A percentile compares a stretch with the other conserved stretches of the same genome.
These are phyloP conservation scores for Rhabdornis inornatus DNA, from an alignment of 2,113 vertebrate species.

Conservation along the genomic window DNA sequence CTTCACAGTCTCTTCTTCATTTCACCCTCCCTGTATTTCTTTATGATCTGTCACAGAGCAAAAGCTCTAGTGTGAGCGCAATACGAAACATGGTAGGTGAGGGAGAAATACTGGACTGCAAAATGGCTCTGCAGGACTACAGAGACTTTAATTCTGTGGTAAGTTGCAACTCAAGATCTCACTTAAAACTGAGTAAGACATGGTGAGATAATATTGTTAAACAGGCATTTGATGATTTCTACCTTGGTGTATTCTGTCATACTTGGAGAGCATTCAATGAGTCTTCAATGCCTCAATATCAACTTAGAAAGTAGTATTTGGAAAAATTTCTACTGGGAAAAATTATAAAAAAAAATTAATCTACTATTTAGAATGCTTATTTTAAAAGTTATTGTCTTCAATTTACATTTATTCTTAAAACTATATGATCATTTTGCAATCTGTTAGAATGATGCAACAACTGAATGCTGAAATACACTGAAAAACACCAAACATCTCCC, in stretches of 20 bases:
- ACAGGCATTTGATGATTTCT: background rate
- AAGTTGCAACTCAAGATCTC: constrained; percentile 32
- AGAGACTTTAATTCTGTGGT: constrained; percentile 76
- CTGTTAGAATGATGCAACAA: background rate
- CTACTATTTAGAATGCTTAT: background rate
- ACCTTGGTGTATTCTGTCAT: background rate
- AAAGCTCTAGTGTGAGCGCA: constrained; percentile 2
- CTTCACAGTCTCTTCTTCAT: background rate
- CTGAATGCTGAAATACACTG: background rate
- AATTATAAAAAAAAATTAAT: background rate
- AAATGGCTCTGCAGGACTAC: constrained; percentile 79
- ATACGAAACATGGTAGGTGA: background rate
- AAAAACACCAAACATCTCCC: background rate
- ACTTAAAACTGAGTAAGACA: background rate
- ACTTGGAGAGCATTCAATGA: too few relatives aligned
- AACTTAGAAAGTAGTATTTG: background rate
- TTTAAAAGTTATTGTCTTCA: background rate
- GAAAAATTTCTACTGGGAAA: background rate
- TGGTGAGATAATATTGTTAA: background rate
- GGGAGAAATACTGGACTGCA: constrained; percentile 70
- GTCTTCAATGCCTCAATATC: background rate
- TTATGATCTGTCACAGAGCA: constrained; percentile 51
- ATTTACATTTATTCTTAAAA: background rate
- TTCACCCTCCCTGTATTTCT: background rate
- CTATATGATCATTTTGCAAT: background rate